A percentile compares a stretch with the other conserved stretches of the same genome.
Conservation (phyloP, 1,140 invertebrate genomes). For the Drosophila triauraria region DNA sequence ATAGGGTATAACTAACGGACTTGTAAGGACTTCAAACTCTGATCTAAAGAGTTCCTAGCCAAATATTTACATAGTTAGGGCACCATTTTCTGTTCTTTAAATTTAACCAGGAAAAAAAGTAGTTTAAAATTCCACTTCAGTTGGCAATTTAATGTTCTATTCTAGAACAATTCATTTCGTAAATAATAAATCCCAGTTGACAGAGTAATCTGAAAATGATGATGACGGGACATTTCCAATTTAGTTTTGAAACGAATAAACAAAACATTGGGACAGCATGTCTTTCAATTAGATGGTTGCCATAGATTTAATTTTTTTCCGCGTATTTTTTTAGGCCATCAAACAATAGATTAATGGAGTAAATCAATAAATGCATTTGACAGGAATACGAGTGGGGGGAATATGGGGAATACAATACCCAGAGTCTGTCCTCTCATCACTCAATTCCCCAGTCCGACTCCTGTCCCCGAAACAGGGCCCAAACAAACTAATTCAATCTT, state of each 20-base stretch:
- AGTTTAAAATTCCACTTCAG: background rate
- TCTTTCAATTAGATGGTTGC: conserved; percentile 34
- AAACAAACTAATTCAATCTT: conserved; percentile 81
- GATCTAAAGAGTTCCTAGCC: too few relatives aligned
- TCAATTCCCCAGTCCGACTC: conserved; percentile 19
- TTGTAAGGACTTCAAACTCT: too few relatives aligned
- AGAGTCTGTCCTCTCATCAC: background rate
- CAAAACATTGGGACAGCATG: conserved; percentile 1
- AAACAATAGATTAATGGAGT: conserved; percentile 73
- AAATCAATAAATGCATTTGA: conserved; percentile 72
- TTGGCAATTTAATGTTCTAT: conserved; percentile 1
- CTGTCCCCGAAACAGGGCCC: conserved; percentile 40
- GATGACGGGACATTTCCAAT: conserved; percentile 21
- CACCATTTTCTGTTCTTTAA: background rate
- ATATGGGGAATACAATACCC: background rate
- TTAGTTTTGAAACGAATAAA: conserved; percentile 13
- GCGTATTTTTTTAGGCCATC: conserved; percentile 22
- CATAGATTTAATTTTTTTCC: conserved; percentile 38
- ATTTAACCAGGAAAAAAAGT: background rate
- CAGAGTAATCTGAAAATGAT: background rate
- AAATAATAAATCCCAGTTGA: background rate
- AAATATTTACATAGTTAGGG: too few relatives aligned
- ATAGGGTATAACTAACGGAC: too few relatives aligned
- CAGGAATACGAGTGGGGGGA: conserved; percentile 41
- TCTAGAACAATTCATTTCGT: background rate